Conservation (phyloP, 1,140 invertebrate species). For the Stenopsyche tienmushanensis region DNA sequence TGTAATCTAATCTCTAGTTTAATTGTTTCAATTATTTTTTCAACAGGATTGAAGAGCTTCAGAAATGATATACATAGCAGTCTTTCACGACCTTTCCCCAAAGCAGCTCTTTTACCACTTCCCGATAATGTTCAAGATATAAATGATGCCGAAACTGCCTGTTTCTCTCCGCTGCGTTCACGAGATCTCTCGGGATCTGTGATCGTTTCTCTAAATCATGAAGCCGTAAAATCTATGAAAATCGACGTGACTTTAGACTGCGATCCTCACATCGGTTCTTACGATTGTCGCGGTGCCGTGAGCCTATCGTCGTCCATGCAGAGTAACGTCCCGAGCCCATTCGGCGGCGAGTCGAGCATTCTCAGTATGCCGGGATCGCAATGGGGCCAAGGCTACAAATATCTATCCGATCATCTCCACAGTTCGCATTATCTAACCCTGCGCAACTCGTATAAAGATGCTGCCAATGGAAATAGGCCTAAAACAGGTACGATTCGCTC, state of each 20-base stretch:
- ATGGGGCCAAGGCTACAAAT: constrained; percentile 67
- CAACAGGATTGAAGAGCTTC: constrained; percentile 8
- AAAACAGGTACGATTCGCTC: constrained; percentile 39
- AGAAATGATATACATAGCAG: constrained; percentile 48
- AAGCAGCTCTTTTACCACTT: constrained; percentile 47
- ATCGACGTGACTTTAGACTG: constrained; percentile 50
- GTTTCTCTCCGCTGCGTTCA: constrained; percentile 62
- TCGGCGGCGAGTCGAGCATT: constrained; percentile 61
- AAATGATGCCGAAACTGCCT: constrained; percentile 61
- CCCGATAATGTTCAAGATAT: constrained; percentile 59
- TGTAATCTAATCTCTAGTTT: too few relatives aligned
- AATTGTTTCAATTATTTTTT: neutral
- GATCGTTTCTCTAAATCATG: constrained; percentile 50
- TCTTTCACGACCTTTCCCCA: constrained; percentile 47
- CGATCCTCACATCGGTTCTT: constrained; percentile 64
- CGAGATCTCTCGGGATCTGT: constrained; percentile 62
- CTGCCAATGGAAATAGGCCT: constrained; percentile 35
- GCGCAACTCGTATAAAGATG: constrained; percentile 50
- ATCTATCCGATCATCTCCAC: constrained; percentile 65
- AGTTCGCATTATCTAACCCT: constrained; percentile 60
- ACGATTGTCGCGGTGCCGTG: constrained; percentile 67
- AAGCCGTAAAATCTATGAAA: constrained; percentile 42
- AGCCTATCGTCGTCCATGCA: constrained; percentile 71
- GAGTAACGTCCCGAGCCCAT: constrained; percentile 72
- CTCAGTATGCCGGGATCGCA: constrained; percentile 73